These are phyloP conservation scores for Sula dactylatra DNA, from an alignment of 2,113 vertebrate genomes.

Conservation along the genomic window DNA sequence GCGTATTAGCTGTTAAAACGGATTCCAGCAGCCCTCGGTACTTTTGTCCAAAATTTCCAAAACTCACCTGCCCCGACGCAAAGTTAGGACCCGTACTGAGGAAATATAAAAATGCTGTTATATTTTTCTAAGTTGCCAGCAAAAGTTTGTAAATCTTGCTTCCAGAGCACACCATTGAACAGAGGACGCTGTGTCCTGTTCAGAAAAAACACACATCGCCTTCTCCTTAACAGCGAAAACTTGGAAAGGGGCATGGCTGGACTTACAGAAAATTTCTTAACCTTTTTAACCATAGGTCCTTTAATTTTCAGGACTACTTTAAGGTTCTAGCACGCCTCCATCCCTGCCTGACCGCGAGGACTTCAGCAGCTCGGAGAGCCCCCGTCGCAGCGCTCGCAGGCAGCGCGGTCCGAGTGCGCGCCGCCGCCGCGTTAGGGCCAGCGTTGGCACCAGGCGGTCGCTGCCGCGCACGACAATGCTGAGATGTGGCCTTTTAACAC, in stretches of 20 bases:
- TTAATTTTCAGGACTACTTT: background rate
- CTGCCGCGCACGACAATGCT: accelerated
- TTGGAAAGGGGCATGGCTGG: background rate
- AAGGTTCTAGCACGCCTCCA: background rate
- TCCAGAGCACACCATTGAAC: background rate
- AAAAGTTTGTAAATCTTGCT: conserved; percentile 20
- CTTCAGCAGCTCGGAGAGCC: background rate
- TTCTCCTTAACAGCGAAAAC: background rate
- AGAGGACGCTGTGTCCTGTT: background rate
- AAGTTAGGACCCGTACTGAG: background rate
- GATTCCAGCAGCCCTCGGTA: background rate
- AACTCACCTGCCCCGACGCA: background rate
- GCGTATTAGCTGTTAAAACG: background rate
- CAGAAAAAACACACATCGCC: background rate
- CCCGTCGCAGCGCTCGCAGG: accelerated
- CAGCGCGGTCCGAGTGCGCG: accelerated
- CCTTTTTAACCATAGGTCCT: background rate
- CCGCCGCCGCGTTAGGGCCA: background rate
- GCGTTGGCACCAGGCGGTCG: accelerated
- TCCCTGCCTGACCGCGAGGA: background rate
- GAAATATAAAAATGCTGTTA: background rate
- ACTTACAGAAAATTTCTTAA: background rate
- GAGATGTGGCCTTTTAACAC: background rate
- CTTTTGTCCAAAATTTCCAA: background rate
- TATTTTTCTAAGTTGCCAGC: background rate